These are phyloP conservation scores for Axea sp. DNA, from an alignment of 2,888 invertebrate species.

Conservation along the genomic window DNA sequence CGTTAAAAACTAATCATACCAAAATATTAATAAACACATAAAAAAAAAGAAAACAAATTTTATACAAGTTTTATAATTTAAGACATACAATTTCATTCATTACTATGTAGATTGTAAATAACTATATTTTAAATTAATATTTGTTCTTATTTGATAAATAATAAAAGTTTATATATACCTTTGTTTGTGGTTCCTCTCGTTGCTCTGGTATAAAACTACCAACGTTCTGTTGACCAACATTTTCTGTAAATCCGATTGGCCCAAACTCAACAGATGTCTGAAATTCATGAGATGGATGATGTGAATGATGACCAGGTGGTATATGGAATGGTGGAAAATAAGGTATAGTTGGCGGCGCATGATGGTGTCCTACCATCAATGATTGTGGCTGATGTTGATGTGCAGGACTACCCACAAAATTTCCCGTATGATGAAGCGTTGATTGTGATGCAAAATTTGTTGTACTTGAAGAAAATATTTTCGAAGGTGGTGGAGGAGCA, in stretches of 20 bases:
- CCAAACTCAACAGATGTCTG: slow-evolving; percentile 85
- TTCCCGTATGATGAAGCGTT: slow-evolving; percentile 81
- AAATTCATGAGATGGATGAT: slow-evolving; percentile 84
- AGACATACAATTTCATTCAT: no score
- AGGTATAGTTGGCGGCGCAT: slow-evolving; percentile 83
- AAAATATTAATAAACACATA: no score
- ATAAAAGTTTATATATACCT: slow-evolving; percentile 73
- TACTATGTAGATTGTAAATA: no score
- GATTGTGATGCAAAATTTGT: slow-evolving; percentile 82
- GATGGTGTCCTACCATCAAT: slow-evolving; percentile 85
- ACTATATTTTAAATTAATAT: no score
- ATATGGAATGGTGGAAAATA: slow-evolving; percentile 89
- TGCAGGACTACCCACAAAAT: slow-evolving; percentile 72
- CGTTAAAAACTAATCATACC: no score
- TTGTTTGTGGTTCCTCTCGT: slow-evolving; percentile 86
- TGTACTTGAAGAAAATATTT: slow-evolving; percentile 84
- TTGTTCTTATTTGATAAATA: no score
- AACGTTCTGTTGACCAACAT: slow-evolving; percentile 58
- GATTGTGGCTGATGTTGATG: slow-evolving; percentile 83
- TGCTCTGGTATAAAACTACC: slow-evolving; percentile 69
- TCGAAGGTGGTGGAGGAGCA: slow-evolving; percentile 82
- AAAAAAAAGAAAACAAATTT: no score
- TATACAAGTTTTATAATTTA: no score
- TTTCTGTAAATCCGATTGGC: slow-evolving; percentile 78
- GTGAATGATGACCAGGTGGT: slow-evolving; percentile 80